Evolutionary conservation across 2,888 invertebrate species (phyloP), one percentile per base, ranked within the genome.

Genomic region (Actias luna): DNA sequence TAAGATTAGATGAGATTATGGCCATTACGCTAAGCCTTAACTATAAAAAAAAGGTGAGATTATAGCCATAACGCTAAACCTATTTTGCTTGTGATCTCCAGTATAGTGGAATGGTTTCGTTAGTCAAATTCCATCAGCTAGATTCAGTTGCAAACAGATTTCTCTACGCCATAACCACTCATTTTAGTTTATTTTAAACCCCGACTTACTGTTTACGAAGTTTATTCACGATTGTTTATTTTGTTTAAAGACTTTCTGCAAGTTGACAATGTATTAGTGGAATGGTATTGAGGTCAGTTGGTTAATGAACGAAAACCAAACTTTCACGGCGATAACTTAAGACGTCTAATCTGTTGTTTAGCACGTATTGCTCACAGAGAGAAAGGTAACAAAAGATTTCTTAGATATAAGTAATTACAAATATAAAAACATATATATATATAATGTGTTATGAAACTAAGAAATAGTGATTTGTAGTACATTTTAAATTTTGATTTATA

Each of bases 281-380:
- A 46, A 29, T 29, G 29, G 29, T 55, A 29, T 55, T 55, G 1
- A 55, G 55, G 55, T 55, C 55, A 55, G 29, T 55, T 16, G 55
- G 55, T 29, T 55, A 55, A 55, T 29, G 55, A 55, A 55, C 55
- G 16, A 55, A 55, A 29, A n/a, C 55, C 29, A n/a, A n/a, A 16
- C 55, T 55, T 29, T 55, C 29, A 55, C 27, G 29, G 55, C 29
- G 29, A 29, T 29, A 14, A 29, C 16, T 29, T 55, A 55, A 55
- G 29, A n/a, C 29, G 14, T 29, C 16, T 55, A 55, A 50, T 29
- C 55, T 8, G 55, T 55, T 16, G 29, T 55, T 55, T 29, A 55
- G 14, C 29, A 55, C 55, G 29, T 55, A 55, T 10, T 3, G 14
- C n/a, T 16, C 5, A 29, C n/a, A 29, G 55, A n/a, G 16, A 50